These are phyloP conservation scores for Sphaerophoria rueppellii DNA, from an alignment of 2,888 invertebrate species.

Conservation along the genomic window DNA sequence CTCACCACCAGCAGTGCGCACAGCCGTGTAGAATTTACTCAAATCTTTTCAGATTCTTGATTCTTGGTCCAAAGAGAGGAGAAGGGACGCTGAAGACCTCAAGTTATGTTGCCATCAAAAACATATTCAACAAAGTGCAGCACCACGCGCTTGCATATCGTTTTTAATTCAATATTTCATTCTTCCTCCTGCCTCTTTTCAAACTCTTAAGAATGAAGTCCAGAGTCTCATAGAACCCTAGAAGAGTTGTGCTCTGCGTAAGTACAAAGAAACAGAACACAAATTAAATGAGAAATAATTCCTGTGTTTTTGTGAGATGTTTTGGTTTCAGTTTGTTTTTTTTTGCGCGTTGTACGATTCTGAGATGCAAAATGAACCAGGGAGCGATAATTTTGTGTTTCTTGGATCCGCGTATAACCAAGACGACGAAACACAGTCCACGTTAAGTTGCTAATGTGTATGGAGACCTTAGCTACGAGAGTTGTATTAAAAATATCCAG, in stretches of 20 bases:
- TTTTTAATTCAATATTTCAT: conserved; percentile 73
- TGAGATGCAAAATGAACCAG: conserved; percentile 61
- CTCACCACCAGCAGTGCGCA: conserved; percentile 44
- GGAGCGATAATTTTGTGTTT: conserved; percentile 43
- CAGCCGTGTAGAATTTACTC: conserved; percentile 22
- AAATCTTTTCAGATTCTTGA: not conserved
- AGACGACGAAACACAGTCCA: conserved; percentile 7
- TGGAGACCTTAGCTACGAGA: conserved; percentile 16
- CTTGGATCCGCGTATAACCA: conserved; percentile 13
- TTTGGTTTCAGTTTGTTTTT: conserved; percentile 53
- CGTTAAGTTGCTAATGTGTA: not conserved
- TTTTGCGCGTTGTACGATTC: conserved; percentile 12
- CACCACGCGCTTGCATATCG: conserved; percentile 67
- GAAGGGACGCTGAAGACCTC: conserved; percentile 32
- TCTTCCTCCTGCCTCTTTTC: conserved; percentile 51
- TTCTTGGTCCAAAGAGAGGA: not conserved
- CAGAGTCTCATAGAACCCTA: conserved; percentile 4
- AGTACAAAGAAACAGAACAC: conserved; percentile 51
- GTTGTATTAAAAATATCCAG: conserved; percentile 69
- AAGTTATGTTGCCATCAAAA: not conserved
- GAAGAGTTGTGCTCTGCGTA: not conserved
- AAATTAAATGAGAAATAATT: conserved; percentile 73
- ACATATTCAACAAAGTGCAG: conserved; percentile 52
- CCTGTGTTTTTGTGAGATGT: conserved; percentile 60
- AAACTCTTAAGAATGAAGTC: conserved; percentile 17